phyloP scores from a whole-genome alignment of 1,140 invertebrate species.

The Micrasema longulum region DNA sequence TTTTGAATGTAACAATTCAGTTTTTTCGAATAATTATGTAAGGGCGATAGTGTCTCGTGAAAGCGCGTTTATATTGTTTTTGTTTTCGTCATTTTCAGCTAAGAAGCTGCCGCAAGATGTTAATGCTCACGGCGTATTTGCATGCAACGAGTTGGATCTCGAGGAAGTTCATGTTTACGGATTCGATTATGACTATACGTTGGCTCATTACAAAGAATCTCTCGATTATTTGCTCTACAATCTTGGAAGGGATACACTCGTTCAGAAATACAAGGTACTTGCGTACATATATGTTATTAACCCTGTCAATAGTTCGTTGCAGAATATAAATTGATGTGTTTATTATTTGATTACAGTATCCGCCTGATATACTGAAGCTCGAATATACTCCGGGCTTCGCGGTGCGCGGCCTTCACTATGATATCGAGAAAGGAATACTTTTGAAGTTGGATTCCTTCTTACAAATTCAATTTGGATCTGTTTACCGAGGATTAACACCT shows the following conservation, averaged over 20 bases:
- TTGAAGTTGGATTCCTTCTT: constrained; percentile 96
- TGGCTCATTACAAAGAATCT: constrained; percentile 94
- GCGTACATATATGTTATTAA: constrained; percentile 45
- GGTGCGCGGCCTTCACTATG: constrained; percentile 94
- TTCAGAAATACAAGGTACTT: constrained; percentile 87
- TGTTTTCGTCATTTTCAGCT: constrained; percentile 69
- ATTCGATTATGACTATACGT: constrained; percentile 98
- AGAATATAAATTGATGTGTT: too few relatives aligned
- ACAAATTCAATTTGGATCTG: constrained; percentile 94
- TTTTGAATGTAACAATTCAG: constrained; percentile 35
- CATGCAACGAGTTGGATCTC: constrained; percentile 96
- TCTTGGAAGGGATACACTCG: constrained; percentile 87
- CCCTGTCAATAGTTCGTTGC: background rate
- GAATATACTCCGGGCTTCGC: constrained; percentile 92
- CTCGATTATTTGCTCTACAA: constrained; percentile 94
- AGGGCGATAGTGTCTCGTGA: constrained; percentile 15
- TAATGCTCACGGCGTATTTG: constrained; percentile 88
- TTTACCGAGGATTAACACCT: constrained; percentile 88
- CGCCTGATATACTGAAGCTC: constrained; percentile 82
- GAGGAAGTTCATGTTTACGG: constrained; percentile 95
- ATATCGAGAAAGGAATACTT: constrained; percentile 94
- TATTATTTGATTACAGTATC: constrained; percentile 78
- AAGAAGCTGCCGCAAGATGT: constrained; percentile 91
- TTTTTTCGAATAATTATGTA: constrained; percentile 37
- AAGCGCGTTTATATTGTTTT: constrained; percentile 9